Base-by-base conservation (phyloP, 2,113 vertebrate species). In the Mesocricetus auratus region DNA sequence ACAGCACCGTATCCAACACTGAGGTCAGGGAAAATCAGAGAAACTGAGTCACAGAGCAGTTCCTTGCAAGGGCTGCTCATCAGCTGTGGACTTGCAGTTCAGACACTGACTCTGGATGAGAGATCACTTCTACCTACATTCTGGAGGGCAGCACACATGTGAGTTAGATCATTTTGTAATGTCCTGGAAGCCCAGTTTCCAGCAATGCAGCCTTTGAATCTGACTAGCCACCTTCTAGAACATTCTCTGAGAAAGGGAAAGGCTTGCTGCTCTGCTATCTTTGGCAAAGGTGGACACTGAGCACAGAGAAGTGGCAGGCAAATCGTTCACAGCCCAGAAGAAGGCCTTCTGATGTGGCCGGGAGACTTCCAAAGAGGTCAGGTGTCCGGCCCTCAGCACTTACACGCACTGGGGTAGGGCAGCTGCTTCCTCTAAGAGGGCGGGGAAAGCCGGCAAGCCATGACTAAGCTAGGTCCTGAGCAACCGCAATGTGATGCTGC, bases 401-500 rank as follows among this genome's bases (percentile, higher is more conserved):
- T 58, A 75, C 45, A 21, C 77, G 96, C 53, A 36, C 2, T 42
- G 69, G 87, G n/a, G 75, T 11, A 33, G 60, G 36, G 56, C 56
- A 53, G 60, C 83, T 91, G 83, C 75, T 96, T 95, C 93, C 81
- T 78, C 86, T 42, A 5, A 68, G 91, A 50, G 90, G 68, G 42
- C 17, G 86, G 60, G 60, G 77, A 83, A 60, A 81, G 85, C 42
- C 92, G 29, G 87, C 47, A 83, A 86, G 90, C 90, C 42, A 7
- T 26, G 50, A 95, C 13, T 69, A 83, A 91, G 82, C 62, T 79
- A 68, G 60, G 19, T 58, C 45, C 58, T 33, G 45, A 85, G 58
- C 39, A 74, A 12, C 3, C 53, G 26, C 31, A 58, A 1, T 1
- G 24, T 29, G 36, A 58, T 31, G 29, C 29, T 66, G 74, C n/a